A percentile compares a stretch with the other conserved stretches of the same genome.
Conservation (phyloP, 1,140 invertebrate species). For the Sinella curviseta region DNA sequence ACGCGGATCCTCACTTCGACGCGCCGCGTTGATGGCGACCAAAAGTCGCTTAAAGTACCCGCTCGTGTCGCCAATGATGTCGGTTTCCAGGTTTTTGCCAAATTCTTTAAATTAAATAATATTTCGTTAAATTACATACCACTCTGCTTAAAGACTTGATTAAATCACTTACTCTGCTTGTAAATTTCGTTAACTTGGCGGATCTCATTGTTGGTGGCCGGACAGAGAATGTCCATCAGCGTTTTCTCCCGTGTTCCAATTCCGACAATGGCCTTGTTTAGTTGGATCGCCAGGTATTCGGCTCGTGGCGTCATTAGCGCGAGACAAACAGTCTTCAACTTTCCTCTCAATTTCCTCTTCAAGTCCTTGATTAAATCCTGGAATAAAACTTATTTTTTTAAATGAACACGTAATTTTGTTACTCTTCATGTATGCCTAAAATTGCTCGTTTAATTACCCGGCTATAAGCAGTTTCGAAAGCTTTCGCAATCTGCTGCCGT, state of each 20-base stretch:
- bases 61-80: slow-evolving; percentile 88
- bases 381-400: no score
- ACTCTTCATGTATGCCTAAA: not conserved
- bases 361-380: slow-evolving; percentile 87
- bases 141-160: no score
- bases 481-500: slow-evolving; percentile 68
- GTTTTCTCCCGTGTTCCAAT: slow-evolving; percentile 82
- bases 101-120: slow-evolving; percentile 66
- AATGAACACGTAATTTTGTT: slow-evolving; percentile 8
- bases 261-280: slow-evolving; percentile 81
- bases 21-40: slow-evolving; percentile 73
- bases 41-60: slow-evolving; percentile 88
- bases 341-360: slow-evolving; percentile 85
- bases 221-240: slow-evolving; percentile 86
- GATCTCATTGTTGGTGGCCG: slow-evolving; percentile 82
- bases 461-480: slow-evolving; percentile 80
- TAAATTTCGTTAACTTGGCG: slow-evolving; percentile 77
- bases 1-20: slow-evolving; percentile 69
- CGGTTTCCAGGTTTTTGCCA: slow-evolving; percentile 77
- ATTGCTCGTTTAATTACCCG: slow-evolving; percentile 70
- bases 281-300: slow-evolving; percentile 81
- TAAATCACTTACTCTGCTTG: slow-evolving; percentile 69
- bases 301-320: slow-evolving; percentile 84
- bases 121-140: no score
- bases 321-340: slow-evolving; percentile 83